These are phyloP conservation scores for Paratilapia polleni DNA, from an alignment of 2,113 vertebrate species.

Conservation along the genomic window DNA sequence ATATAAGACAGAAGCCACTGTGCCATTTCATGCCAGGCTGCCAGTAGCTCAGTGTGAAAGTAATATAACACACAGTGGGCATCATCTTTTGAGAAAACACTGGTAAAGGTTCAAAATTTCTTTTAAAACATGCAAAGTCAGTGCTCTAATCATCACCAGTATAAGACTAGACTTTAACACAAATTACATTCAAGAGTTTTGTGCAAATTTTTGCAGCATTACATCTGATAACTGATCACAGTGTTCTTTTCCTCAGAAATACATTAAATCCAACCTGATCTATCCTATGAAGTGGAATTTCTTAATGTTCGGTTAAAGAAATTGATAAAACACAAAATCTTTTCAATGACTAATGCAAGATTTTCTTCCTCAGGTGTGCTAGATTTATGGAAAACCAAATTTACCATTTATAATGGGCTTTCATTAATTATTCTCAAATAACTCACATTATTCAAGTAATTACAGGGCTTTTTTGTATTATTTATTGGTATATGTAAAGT, in stretches of 20 bases:
- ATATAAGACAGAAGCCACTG: slow-evolving; percentile 63
- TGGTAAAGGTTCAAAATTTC: neutral
- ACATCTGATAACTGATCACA: neutral
- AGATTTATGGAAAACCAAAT: neutral
- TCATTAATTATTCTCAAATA: neutral
- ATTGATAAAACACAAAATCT: neutral
- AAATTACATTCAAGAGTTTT: neutral
- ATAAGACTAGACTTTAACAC: neutral
- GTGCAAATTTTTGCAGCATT: neutral
- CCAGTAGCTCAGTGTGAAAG: slow-evolving; percentile 33
- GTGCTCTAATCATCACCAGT: neutral
- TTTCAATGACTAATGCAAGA: neutral
- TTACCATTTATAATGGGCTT: neutral
- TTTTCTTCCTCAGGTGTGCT: neutral
- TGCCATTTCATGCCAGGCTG: slow-evolving; percentile 44
- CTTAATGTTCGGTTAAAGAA: neutral
- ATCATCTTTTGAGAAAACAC: slow-evolving; percentile 17
- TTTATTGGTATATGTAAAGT: neutral
- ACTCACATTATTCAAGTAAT: neutral
- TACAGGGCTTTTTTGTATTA: neutral
- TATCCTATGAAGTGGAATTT: neutral
- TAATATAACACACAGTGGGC: slow-evolving; percentile 23
- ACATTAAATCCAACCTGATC: neutral
- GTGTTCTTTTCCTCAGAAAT: neutral
- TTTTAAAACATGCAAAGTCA: neutral